These are phyloP conservation scores for Scomber scombrus DNA, from an alignment of 2,113 vertebrate species.

Conservation along the genomic window DNA sequence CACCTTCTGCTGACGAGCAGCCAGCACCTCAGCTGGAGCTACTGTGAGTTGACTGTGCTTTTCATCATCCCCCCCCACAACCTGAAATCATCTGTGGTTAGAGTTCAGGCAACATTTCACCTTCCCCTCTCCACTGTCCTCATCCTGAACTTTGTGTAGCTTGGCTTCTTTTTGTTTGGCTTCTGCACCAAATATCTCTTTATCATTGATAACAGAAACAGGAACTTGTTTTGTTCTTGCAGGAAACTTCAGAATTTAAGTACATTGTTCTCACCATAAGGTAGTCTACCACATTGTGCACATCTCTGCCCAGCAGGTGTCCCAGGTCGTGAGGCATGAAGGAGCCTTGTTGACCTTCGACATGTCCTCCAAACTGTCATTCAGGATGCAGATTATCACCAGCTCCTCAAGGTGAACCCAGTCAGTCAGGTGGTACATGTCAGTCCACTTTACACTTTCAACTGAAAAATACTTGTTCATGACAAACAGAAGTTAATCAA, in stretches of 20 bases:
- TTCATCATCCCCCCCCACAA: too few species aligned
- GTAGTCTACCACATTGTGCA: constrained; percentile 97
- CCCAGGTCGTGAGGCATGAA: constrained; percentile 98
- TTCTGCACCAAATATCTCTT: too few species aligned
- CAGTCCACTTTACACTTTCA: constrained; percentile 92
- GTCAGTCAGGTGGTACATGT: constrained; percentile 96
- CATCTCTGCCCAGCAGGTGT: constrained; percentile 96
- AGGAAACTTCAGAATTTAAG: background rate
- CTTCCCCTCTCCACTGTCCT: background rate
- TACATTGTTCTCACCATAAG: constrained; percentile 86
- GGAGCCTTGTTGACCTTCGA: constrained; percentile 91
- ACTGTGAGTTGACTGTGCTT: too few species aligned
- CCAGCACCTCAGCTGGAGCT: too few species aligned
- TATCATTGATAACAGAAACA: background rate
- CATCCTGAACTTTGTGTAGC: too few species aligned
- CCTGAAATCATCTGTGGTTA: too few species aligned
- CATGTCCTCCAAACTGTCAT: constrained; percentile 92
- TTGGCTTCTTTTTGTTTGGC: too few species aligned
- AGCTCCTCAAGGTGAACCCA: constrained; percentile 94
- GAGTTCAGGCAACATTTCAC: constrained; percentile 6
- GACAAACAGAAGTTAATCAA: background rate
- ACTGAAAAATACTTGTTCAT: too few species aligned
- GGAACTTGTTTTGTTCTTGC: background rate
- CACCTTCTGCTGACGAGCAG: too few species aligned
- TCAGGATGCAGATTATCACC: constrained; percentile 88